phyloP scores from a whole-genome alignment of 2,888 invertebrate genomes.

The Subacronicta megacephala region DNA sequence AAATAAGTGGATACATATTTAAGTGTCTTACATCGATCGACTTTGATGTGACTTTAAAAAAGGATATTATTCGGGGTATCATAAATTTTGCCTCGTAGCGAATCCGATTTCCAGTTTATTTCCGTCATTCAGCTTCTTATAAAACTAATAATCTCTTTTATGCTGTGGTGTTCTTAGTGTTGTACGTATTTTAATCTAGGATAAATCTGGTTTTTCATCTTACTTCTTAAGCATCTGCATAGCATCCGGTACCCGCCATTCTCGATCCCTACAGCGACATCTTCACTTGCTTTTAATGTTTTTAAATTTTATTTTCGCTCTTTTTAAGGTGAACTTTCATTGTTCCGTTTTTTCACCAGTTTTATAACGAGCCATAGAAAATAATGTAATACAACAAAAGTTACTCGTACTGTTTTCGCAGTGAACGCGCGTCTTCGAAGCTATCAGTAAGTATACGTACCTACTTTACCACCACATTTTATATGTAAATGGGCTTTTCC shows the following conservation, averaged over 20 bases:
- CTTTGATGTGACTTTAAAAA: conserved; percentile 71
- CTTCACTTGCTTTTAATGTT: conserved; percentile 74
- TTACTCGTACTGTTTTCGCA: conserved; percentile 32
- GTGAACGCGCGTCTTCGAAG: conserved; percentile 44
- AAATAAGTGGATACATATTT: conserved; percentile 60
- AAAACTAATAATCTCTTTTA: conserved; percentile 36
- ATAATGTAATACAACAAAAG: conserved; percentile 26
- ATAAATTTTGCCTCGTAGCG: conserved; percentile 60
- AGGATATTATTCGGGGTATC: conserved; percentile 71
- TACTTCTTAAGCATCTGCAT: conserved; percentile 72
- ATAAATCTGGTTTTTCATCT: conserved; percentile 61
- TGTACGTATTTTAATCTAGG: conserved; percentile 50
- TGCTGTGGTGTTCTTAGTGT: conserved; percentile 41
- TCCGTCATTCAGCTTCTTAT: conserved; percentile 56
- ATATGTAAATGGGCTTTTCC: conserved; percentile 79
- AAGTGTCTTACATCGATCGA: conserved; percentile 62
- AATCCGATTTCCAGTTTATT: conserved; percentile 70
- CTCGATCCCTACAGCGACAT: conserved; percentile 65
- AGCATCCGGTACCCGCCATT: conserved; percentile 64
- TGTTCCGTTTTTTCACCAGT: conserved; percentile 29
- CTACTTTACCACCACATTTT: conserved; percentile 67
- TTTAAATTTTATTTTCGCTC: conserved; percentile 67
- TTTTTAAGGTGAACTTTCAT: conserved; percentile 52
- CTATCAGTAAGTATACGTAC: conserved; percentile 40
- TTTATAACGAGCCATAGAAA: conserved; percentile 14